Evolutionary conservation across 2,888 invertebrate species (phyloP).

Genomic region (Plutella xylostella): DNA sequence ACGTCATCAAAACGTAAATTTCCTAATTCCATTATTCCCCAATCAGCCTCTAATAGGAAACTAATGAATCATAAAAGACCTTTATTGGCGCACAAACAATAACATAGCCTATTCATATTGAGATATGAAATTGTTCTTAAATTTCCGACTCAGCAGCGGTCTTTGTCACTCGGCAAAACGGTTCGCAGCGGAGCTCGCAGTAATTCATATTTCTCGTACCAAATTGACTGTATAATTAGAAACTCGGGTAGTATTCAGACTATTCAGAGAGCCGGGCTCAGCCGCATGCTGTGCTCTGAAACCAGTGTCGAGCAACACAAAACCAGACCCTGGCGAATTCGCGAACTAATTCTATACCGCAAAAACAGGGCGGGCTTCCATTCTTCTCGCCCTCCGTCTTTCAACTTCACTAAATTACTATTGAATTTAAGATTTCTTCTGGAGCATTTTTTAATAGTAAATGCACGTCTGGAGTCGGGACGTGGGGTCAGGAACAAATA

Average conservation of each 20-base stretch:
- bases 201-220: conserved; percentile 58
- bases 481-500: conserved; percentile 36
- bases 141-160: conserved; percentile 44
- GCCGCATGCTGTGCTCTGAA: conserved; percentile 56
- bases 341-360: conserved; percentile 64
- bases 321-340: conserved; percentile 47
- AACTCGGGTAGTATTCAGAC: conserved; percentile 13
- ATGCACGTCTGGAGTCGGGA: conserved; percentile 46
- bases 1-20: too few species aligned
- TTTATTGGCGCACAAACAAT: background rate
- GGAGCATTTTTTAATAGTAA: conserved; percentile 56
- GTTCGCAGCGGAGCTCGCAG: conserved; percentile 46
- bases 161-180: too few species aligned
- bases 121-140: conserved; percentile 18
- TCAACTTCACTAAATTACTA: conserved; percentile 53
- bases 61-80: background rate
- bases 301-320: conserved; percentile 46
- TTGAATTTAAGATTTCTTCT: conserved; percentile 64
- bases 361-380: conserved; percentile 57
- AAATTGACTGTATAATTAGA: conserved; percentile 68
- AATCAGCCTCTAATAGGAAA: background rate
- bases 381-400: conserved; percentile 53
- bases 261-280: conserved; percentile 18
- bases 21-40: background rate
- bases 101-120: background rate